Evolutionary conservation across 2,888 invertebrate genomes (phyloP), one percentile per base, ranked within the genome.

Genomic region (Morpho achilles): DNA sequence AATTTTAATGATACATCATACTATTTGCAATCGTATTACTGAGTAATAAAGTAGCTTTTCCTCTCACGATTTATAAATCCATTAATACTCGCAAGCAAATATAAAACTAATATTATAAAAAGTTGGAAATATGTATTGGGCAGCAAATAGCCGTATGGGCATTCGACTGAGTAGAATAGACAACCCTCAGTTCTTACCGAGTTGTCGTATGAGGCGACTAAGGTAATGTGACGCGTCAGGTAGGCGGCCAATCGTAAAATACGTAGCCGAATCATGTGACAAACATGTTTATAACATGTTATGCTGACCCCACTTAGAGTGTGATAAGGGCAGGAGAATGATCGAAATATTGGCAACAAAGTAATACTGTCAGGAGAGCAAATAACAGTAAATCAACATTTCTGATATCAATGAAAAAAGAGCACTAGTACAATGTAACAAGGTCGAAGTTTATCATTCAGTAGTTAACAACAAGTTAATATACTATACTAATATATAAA

Each of bases 301-400:
- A 16, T 16, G 16, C 16, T 1, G 16, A 16, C 16, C 16, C 16
- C 16, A 16, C 16, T 16, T 16, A 16, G 16, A 16, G 16, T 16
- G 16, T 16, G 16, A 16, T 16, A 16, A 16, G 16, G 16, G 16
- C 16, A 16, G 16, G 16, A 16, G 16, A 16, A 16, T 16, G 9
- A n/a, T 45, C 9, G 43, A n/a, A 16, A 45, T 5, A 32, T 42
- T 23, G 8, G 40, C 46, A 22, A 53, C 45, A 46, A 8, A 53
- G 40, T 53, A 53, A 16, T 45, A 44, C 16, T 40, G 39, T 53
- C n/a, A 7, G 23, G 47, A 47, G 41, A 47, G 8, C 44, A 44
- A 46, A 46, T 46, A 46, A 45, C 10, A 43, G 6, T 45, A 45
- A 45, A 44, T 47, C 16, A 8, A 59, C 51, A 40, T 32, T 60